Evolutionary conservation across 2,888 invertebrate genomes (phyloP).

Genomic region (Sphecodes monilicornis): DNA sequence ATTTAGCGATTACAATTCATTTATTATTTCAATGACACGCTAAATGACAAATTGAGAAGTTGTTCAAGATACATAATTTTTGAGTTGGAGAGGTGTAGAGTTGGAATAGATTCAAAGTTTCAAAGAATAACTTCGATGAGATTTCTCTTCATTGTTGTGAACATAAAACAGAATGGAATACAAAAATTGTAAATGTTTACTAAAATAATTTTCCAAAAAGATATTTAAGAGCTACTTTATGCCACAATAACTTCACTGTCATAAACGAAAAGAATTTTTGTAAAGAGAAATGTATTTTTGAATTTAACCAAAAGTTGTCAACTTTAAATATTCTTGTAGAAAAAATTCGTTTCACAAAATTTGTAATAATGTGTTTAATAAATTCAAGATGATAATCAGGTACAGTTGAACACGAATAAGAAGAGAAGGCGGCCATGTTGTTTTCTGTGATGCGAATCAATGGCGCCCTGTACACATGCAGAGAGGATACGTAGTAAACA

Average conservation of each 20-base stretch:
- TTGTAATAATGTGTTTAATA: neutral
- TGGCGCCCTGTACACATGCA: constrained; percentile 1
- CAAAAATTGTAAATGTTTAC: neutral
- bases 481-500: constrained; percentile 28
- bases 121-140: neutral
- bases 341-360: neutral
- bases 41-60: neutral
- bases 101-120: neutral
- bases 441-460: neutral
- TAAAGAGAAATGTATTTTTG: neutral
- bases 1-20: neutral
- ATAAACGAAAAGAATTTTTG: too few species aligned
- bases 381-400: neutral
- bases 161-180: too few species aligned
- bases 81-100: too few species aligned
- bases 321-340: too few species aligned
- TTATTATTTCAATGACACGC: neutral
- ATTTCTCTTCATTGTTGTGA: too few species aligned
- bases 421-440: neutral
- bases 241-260: too few species aligned
- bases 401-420: neutral
- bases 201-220: neutral
- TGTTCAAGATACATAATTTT: neutral
- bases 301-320: neutral
- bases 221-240: too few species aligned